A percentile compares a stretch with the other conserved stretches of the same genome.
Conservation (phyloP, 2,113 vertebrate species). For the Malurus elegans region DNA sequence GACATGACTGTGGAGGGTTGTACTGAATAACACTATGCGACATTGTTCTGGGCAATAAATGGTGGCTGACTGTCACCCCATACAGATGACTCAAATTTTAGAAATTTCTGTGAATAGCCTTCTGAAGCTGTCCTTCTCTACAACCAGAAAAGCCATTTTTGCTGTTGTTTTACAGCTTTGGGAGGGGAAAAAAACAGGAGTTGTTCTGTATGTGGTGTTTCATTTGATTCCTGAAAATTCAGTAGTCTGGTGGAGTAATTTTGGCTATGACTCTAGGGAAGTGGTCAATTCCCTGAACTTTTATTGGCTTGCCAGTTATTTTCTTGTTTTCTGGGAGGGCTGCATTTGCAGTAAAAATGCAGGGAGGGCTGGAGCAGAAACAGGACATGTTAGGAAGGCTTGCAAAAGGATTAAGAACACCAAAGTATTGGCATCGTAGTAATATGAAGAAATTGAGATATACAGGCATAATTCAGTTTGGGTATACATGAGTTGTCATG, state of each 20-base stretch:
- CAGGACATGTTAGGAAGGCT: not conserved
- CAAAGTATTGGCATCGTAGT: not conserved
- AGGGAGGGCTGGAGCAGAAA: not conserved
- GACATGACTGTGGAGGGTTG: not conserved
- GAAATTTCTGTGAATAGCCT: conserved; percentile 25
- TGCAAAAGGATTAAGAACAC: not conserved
- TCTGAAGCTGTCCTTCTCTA: not conserved
- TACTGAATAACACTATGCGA: not conserved
- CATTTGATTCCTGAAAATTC: not conserved
- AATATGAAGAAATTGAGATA: not conserved
- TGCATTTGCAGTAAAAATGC: not conserved
- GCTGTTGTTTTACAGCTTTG: not conserved
- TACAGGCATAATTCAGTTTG: not conserved
- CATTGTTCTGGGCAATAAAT: not conserved
- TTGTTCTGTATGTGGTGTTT: not conserved
- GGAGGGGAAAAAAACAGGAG: not conserved
- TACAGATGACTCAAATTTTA: conserved; percentile 21
- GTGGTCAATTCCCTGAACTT: not conserved
- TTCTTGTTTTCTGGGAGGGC: not conserved
- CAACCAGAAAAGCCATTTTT: not conserved
- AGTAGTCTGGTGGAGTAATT: not conserved
- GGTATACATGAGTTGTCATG: not conserved
- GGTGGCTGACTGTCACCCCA: not conserved
- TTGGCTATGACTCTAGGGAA: not conserved
- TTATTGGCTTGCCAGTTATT: not conserved